Percentiles rank a stretch among this genome's conserved stretches.
Evolutionary conservation across 1,140 invertebrate genomes (phyloP).

Genomic region (Heliconius himera): DNA sequence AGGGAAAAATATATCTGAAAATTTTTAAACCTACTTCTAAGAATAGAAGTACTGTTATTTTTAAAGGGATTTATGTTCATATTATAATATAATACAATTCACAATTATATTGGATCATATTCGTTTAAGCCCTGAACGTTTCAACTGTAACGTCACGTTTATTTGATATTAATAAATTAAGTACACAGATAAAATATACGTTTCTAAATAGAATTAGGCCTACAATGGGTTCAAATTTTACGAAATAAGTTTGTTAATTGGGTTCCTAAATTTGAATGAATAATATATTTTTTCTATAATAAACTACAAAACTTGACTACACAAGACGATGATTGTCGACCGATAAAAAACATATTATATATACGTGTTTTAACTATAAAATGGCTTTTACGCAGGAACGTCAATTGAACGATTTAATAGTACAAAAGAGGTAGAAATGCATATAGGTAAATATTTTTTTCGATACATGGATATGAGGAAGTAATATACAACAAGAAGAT

Average conservation of each 20-base stretch:
- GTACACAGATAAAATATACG: constrained; percentile 3
- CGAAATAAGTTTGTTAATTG: too few relatives aligned
- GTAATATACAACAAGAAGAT: constrained; percentile 19
- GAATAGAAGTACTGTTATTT: too few relatives aligned
- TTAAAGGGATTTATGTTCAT: too few relatives aligned
- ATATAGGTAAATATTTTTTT: constrained; percentile 20
- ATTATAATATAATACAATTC: too few relatives aligned
- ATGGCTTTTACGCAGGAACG: constrained; percentile 35
- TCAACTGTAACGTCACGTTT: not conserved
- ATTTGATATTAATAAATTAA: not conserved
- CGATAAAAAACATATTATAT: not conserved
- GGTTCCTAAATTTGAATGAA: not conserved
- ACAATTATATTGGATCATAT: too few relatives aligned
- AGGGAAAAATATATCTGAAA: too few relatives aligned
- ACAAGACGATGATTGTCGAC: not conserved
- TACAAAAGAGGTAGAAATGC: constrained; percentile 36
- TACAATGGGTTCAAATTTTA: not conserved
- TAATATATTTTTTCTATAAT: not conserved
- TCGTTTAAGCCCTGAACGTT: not conserved
- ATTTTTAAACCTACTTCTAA: too few relatives aligned
- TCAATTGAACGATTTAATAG: constrained; percentile 36
- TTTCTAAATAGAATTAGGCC: constrained; percentile 7
- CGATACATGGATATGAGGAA: constrained; percentile 19
- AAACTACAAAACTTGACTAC: not conserved
- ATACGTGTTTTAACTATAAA: not conserved